Percentiles rank a stretch among this genome's conserved stretches.
phyloP scores from a whole-genome alignment of 1,140 invertebrate species.

The Euura saliciscinereae region DNA sequence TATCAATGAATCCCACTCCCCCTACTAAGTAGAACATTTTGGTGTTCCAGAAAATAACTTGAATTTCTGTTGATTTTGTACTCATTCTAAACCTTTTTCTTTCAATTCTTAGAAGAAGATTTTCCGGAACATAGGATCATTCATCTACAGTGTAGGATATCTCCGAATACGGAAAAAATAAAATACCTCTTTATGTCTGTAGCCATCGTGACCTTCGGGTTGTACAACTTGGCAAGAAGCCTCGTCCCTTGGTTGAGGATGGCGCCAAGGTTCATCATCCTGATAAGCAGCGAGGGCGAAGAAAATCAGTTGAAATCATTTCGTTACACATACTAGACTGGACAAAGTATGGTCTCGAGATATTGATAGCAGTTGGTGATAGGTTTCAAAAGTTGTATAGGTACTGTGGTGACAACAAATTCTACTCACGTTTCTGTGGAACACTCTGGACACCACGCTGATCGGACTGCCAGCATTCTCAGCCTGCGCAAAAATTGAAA shows the following conservation, averaged over 20 bases:
- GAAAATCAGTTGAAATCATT: conserved; percentile 10
- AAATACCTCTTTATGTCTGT: conserved; percentile 48
- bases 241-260: conserved; percentile 53
- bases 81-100: too few relatives aligned
- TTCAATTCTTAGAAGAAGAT: too few relatives aligned
- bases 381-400: conserved; percentile 16
- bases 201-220: conserved; percentile 36
- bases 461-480: conserved; percentile 57
- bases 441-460: conserved; percentile 54
- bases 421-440: conserved; percentile 50
- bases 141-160: background rate
- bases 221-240: conserved; percentile 49
- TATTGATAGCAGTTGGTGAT: conserved; percentile 3
- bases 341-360: background rate
- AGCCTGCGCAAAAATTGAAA: conserved; percentile 33
- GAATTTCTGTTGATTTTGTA: too few relatives aligned
- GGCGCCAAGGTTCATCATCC: conserved; percentile 57
- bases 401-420: too few relatives aligned
- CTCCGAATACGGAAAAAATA: conserved; percentile 4
- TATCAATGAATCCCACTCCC: too few relatives aligned
- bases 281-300: conserved; percentile 24
- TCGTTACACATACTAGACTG: background rate
- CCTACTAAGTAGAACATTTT: too few relatives aligned
- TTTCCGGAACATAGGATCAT: too few relatives aligned
- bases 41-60: too few relatives aligned